Conservation (phyloP, 2,113 vertebrate genomes). For the Mirza zaza region DNA sequence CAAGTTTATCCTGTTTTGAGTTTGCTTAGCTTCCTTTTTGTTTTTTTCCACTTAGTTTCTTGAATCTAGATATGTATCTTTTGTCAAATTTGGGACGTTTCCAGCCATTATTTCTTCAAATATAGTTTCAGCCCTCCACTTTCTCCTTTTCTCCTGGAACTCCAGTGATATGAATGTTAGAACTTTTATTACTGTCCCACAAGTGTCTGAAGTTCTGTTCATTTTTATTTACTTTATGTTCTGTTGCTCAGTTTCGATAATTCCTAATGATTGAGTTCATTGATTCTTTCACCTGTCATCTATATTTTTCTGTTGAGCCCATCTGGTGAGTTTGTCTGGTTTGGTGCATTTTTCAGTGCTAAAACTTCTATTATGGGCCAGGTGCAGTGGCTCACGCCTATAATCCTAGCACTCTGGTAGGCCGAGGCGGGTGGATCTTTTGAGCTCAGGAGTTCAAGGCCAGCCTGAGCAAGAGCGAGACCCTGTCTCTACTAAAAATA, state of each 20-base stretch:
- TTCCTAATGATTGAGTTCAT: not conserved
- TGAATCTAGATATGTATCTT: not conserved
- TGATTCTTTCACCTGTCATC: not conserved
- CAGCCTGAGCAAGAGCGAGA: no score
- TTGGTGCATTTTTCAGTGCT: not conserved
- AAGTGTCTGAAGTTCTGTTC: not conserved
- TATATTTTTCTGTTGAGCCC: not conserved
- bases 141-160: not conserved
- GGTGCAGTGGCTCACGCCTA: no score
- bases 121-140: not conserved
- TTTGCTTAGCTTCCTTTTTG: not conserved
- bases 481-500: no score
- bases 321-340: not conserved
- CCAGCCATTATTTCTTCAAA: conserved; percentile 5
- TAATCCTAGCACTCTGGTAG: no score
- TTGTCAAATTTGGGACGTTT: not conserved
- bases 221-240: not conserved
- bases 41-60: not conserved
- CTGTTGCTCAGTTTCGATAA: not conserved
- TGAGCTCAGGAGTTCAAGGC: no score
- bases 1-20: not conserved
- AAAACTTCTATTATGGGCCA: not conserved
- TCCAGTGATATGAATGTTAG: not conserved
- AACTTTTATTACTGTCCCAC: not conserved
- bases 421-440: no score